A percentile compares a stretch with the other conserved stretches of the same genome.
Conservation (phyloP, 2,113 vertebrate species). For the Hyperopisus bebe region DNA sequence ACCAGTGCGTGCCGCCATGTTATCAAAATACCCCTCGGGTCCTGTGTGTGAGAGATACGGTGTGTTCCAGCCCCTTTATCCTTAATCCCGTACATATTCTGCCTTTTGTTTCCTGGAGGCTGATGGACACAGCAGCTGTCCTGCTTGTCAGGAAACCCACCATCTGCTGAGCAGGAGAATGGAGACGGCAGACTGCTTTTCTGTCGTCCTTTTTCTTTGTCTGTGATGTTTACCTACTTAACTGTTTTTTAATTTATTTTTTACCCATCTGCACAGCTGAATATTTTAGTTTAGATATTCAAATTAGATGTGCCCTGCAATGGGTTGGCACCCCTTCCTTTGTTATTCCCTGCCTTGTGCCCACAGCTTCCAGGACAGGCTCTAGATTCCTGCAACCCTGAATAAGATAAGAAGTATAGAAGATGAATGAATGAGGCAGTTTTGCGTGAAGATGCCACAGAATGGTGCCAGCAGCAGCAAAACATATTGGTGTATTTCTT, state of each 20-base stretch:
- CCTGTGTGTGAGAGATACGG: neutral
- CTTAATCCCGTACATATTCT: neutral
- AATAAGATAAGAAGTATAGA: neutral
- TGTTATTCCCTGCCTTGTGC: neutral
- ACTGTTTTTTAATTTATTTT: neutral
- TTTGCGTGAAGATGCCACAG: neutral
- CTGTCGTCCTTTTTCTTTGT: neutral
- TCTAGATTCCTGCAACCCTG: neutral
- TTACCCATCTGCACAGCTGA: neutral
- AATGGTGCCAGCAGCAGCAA: neutral
- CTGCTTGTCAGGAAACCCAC: neutral
- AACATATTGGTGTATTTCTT: neutral
- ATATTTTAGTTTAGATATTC: neutral
- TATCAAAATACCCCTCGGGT: neutral
- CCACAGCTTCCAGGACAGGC: neutral
- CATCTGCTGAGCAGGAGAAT: neutral
- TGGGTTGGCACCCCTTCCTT: neutral
- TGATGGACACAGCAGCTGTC: neutral
- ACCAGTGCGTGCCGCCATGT: neutral
- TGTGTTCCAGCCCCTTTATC: neutral
- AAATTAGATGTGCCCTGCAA: neutral
- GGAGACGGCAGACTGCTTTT: neutral
- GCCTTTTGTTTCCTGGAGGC: neutral
- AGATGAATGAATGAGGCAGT: neutral
- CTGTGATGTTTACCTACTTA: neutral